phyloP scores from a whole-genome alignment of 2,888 invertebrate species.

The Tiliacea aurago region DNA sequence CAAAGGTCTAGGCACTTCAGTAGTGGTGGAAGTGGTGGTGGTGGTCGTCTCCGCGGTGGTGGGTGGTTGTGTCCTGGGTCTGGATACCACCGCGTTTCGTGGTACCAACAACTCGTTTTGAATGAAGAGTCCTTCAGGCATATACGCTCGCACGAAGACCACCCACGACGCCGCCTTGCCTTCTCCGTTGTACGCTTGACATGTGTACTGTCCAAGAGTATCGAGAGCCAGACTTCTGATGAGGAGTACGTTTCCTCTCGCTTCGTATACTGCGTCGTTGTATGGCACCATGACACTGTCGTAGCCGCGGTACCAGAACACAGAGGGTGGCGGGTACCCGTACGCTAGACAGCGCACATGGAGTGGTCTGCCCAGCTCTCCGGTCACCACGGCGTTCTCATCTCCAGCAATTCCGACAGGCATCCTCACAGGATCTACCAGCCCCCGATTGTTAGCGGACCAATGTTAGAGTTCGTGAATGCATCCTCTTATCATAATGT shows the following conservation, averaged over 20 bases:
- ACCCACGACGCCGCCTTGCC: conserved; percentile 95
- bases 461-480: conserved; percentile 70
- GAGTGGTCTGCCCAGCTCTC: conserved; percentile 93
- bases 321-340: conserved; percentile 94
- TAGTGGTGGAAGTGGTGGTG: conserved; percentile 58
- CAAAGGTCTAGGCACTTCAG: conserved; percentile 69
- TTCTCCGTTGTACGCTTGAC: conserved; percentile 96
- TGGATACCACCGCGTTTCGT: conserved; percentile 57
- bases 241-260: conserved; percentile 93
- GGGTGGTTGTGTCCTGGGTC: conserved; percentile 65
- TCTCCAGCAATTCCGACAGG: conserved; percentile 93
- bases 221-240: conserved; percentile 93
- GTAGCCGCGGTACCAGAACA: conserved; percentile 96
- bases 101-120: conserved; percentile 71
- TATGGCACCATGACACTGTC: conserved; percentile 93
- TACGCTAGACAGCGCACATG: conserved; percentile 95
- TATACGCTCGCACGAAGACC: conserved; percentile 93
- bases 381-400: conserved; percentile 91
- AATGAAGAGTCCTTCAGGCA: conserved; percentile 91
- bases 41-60: conserved; percentile 54
- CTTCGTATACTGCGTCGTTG: conserved; percentile 92
- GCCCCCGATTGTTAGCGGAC: conserved; percentile 72
- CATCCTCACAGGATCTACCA: conserved; percentile 90
- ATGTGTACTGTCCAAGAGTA: conserved; percentile 96
- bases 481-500: conserved; percentile 53